Percentiles rank a stretch among this genome's conserved stretches.
Evolutionary conservation across 2,113 vertebrate genomes (phyloP).

Genomic region (Bubo scandiacus): DNA sequence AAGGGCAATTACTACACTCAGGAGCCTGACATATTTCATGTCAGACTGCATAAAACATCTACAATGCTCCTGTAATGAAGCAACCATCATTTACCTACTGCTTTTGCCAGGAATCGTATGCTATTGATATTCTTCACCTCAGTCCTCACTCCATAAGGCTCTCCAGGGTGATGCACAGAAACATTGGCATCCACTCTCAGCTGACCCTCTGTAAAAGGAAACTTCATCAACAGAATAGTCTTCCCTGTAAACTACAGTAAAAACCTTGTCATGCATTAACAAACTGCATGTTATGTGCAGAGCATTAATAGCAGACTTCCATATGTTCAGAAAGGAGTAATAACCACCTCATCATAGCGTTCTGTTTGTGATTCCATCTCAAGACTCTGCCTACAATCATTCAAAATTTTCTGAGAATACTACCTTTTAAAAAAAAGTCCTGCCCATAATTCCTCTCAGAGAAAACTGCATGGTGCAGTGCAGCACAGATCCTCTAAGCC

Average conservation of each 20-base stretch:
- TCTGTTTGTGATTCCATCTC: not conserved
- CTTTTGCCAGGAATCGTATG: constrained; percentile 86
- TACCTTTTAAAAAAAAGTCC: not conserved
- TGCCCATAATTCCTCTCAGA: not conserved
- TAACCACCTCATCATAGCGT: not conserved
- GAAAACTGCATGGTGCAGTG: not conserved
- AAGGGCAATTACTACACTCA: not conserved
- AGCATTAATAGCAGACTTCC: not conserved
- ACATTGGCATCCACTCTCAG: constrained; percentile 96
- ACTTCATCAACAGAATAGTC: not conserved
- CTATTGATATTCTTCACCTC: constrained; percentile 99
- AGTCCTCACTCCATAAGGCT: constrained; percentile 86
- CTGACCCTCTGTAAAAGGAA: constrained; percentile 85
- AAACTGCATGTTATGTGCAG: not conserved
- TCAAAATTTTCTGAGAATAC: not conserved
- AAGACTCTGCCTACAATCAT: not conserved
- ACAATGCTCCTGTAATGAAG: not conserved
- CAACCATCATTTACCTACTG: constrained; percentile 81
- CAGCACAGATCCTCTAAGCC: not conserved
- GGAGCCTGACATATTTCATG: not conserved
- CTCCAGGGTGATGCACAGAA: constrained; percentile 89
- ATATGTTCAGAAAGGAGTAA: not conserved
- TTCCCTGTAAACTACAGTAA: not conserved
- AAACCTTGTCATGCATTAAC: not conserved
- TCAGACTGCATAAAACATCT: not conserved